Evolutionary conservation across 2,888 invertebrate genomes (phyloP), one percentile per base, ranked within the genome.

Genomic region (Tetragnatha montana): DNA sequence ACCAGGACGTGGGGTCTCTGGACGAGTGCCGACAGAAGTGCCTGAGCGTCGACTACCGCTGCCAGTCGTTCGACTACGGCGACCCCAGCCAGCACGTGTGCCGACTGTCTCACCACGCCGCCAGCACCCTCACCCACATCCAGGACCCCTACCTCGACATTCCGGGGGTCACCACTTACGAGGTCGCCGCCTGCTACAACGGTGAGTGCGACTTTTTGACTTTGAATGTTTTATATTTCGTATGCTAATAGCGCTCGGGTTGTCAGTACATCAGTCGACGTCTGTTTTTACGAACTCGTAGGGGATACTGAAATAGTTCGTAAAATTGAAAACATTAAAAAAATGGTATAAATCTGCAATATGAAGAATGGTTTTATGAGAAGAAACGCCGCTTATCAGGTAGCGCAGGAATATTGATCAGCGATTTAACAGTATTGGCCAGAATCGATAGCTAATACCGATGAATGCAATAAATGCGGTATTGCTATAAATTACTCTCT

Each of bases 81-180:
- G 98, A 98, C 93, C 97, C 97, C 92, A 97, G 97, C 83, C 97
- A 98, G 93, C 96, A 97, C 95, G 97, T 98, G 80, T 98, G 98
- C 94, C 95, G 98, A 35, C 95, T 98, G 51, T 97, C 97, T 92
- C 98, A 98, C 94, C 97, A 98, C 93, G 96, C 97, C 82, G 95
- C 97, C 92, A 96, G 97, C 74, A 97, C 98, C 21, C 95, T 98
- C 91, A 96, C 97, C 78, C 97, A 93, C 89, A 93, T 93, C 70
- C 93, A 93, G 91, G 93, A 93, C 84, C 93, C 94, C 6, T 94
- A 94, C 92, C 91, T 94, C 75, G 92, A 93, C 68, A 97, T 98
- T 60, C 96, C 97, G 22, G 97, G 97, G 94, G 97, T 97, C 12
- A 96, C 97, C 71, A 98, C 98, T 17, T 98, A 97, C 94, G 98